Percentiles rank a stretch among this genome's conserved stretches.
These are phyloP conservation scores for Anticlea derivata DNA, from an alignment of 2,888 invertebrate genomes.

Conservation along the genomic window DNA sequence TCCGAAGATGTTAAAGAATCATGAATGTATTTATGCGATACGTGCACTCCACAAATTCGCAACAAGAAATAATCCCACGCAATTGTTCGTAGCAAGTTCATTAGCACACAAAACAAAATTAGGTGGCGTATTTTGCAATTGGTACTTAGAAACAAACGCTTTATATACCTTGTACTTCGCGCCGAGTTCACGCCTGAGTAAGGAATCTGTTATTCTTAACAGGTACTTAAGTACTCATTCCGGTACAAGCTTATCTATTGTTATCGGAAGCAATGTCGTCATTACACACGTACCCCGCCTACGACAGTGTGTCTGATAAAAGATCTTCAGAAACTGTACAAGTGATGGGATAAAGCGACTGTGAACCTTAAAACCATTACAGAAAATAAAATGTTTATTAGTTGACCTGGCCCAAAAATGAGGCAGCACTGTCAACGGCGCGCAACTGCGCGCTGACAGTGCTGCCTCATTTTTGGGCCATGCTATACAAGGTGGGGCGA, in stretches of 20 bases:
- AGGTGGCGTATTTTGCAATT: slow-evolving; percentile 36
- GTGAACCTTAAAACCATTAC: background rate
- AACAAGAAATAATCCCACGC: slow-evolving; percentile 36
- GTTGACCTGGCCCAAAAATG: too few relatives aligned
- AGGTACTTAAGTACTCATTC: slow-evolving; percentile 39
- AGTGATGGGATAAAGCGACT: slow-evolving; percentile 36
- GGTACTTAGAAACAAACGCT: slow-evolving; percentile 25
- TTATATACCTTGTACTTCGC: slow-evolving; percentile 34
- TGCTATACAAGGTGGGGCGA: too few relatives aligned
- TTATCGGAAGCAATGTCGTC: slow-evolving; percentile 72
- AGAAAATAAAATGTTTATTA: too few relatives aligned
- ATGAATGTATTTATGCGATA: slow-evolving; percentile 35
- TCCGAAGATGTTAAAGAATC: slow-evolving; percentile 34
- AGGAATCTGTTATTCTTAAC: slow-evolving; percentile 61
- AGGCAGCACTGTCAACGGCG: too few relatives aligned
- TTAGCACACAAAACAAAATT: slow-evolving; percentile 41
- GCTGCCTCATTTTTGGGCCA: too few relatives aligned
- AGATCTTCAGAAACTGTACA: slow-evolving; percentile 45
- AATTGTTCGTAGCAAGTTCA: slow-evolving; percentile 34
- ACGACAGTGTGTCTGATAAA: slow-evolving; percentile 65
- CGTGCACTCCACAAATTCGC: slow-evolving; percentile 38
- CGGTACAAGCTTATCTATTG: slow-evolving; percentile 66
- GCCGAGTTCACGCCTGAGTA: slow-evolving; percentile 46
- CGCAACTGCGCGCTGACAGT: too few relatives aligned
- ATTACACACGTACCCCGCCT: slow-evolving; percentile 71